phyloP scores from a whole-genome alignment of 23 tunicate genomes.

The Styela plicata region DNA sequence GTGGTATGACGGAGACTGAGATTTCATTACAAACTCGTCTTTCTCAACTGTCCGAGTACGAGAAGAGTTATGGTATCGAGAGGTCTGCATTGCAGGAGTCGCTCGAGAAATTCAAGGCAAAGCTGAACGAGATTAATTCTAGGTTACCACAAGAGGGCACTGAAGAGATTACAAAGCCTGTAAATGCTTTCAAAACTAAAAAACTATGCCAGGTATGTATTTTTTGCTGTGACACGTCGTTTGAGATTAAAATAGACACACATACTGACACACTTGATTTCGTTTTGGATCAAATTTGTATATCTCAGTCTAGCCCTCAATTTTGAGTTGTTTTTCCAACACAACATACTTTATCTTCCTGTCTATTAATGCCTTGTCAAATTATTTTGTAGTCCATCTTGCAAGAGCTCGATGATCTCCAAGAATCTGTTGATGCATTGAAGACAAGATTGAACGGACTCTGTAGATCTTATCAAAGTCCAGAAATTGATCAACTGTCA shows the following conservation, averaged over 20 bases:
- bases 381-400: slow-evolving; percentile 1
- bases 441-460: slow-evolving; percentile 61
- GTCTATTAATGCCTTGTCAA: neutral
- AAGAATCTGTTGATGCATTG: slow-evolving; percentile 49
- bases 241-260: too few relatives aligned
- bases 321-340: too few relatives aligned
- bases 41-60: slow-evolving; percentile 46
- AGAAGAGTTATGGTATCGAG: slow-evolving; percentile 45
- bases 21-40: slow-evolving; percentile 55
- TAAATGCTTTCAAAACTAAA: slow-evolving; percentile 29
- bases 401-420: slow-evolving; percentile 37
- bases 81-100: slow-evolving; percentile 4
- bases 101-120: neutral
- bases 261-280: too few relatives aligned
- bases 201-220: slow-evolving; percentile 33
- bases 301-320: too few relatives aligned
- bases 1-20: slow-evolving; percentile 67
- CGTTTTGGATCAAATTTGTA: too few relatives aligned
- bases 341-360: too few relatives aligned
- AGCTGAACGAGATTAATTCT: neutral
- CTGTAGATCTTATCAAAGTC: slow-evolving; percentile 72
- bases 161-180: slow-evolving; percentile 25
- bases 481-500: slow-evolving; percentile 51
- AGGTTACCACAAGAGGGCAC: slow-evolving; percentile 19
- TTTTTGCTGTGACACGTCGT: too few relatives aligned